Evolutionary conservation across 2,888 invertebrate genomes (phyloP).

Genomic region (Limnephilus marmoratus): DNA sequence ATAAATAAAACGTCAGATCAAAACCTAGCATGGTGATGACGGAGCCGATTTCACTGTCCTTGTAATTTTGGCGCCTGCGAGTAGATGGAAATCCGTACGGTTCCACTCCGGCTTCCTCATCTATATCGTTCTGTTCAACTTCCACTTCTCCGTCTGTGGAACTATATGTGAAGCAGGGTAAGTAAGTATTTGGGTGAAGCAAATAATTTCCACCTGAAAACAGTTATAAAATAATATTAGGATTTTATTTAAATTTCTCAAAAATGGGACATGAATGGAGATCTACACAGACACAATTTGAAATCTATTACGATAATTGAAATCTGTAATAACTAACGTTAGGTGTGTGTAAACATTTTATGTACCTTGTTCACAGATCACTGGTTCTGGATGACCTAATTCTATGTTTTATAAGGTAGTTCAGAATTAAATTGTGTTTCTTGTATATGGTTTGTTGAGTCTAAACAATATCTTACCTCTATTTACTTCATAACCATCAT

Average conservation of each 20-base stretch:
- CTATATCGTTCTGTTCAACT: slow-evolving; percentile 69
- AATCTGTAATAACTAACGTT: not conserved
- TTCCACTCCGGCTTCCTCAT: slow-evolving; percentile 65
- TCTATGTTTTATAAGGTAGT: not conserved
- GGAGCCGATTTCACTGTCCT: slow-evolving; percentile 76
- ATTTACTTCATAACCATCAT: slow-evolving; percentile 56
- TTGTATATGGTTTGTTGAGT: not conserved
- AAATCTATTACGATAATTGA: not conserved
- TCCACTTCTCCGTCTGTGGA: slow-evolving; percentile 79
- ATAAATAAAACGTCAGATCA: not conserved
- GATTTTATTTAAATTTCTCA: not conserved
- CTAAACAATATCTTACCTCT: slow-evolving; percentile 45
- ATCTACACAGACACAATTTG: not conserved
- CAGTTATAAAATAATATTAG: not conserved
- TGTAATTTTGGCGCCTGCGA: slow-evolving; percentile 72
- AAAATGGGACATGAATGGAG: not conserved
- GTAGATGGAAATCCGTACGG: slow-evolving; percentile 76
- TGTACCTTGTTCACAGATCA: too few species aligned
- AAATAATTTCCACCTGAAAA: slow-evolving; percentile 75
- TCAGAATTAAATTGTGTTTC: not conserved
- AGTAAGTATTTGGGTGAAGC: slow-evolving; percentile 86
- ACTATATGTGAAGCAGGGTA: slow-evolving; percentile 84
- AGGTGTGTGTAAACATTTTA: too few species aligned
- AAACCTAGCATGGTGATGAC: slow-evolving; percentile 77
- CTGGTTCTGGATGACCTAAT: too few species aligned